These are phyloP conservation scores for Euphonia xanthogaster DNA, from an alignment of 2,797 vertebrate genomes.

Conservation along the genomic window DNA sequence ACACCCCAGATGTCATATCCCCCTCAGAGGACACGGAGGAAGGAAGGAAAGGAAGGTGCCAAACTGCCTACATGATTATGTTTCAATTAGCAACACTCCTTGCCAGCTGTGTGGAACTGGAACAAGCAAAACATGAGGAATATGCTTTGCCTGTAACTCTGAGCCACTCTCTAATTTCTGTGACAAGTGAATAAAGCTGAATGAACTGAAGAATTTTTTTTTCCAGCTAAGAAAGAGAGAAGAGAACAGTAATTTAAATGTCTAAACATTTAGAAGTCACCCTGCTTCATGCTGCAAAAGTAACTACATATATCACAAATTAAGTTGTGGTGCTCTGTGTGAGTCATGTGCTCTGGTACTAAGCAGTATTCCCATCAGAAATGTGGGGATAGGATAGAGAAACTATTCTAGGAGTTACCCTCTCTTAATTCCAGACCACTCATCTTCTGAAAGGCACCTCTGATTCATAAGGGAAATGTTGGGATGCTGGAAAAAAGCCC, in stretches of 20 bases:
- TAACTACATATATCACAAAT: background rate
- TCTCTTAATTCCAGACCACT: background rate
- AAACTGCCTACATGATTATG: background rate
- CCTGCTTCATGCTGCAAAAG: background rate
- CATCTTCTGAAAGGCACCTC: background rate
- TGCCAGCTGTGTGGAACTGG: background rate
- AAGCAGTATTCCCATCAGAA: background rate
- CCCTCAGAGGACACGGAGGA: background rate
- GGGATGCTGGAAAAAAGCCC: background rate
- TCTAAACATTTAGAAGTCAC: background rate
- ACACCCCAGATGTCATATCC: background rate
- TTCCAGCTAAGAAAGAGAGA: background rate
- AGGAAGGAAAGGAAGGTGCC: constrained; percentile 9
- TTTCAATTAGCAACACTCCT: background rate
- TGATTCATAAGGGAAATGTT: background rate
- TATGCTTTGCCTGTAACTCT: background rate
- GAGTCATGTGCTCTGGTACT: background rate
- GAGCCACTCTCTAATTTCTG: background rate
- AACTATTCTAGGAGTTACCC: background rate
- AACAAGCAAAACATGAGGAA: background rate
- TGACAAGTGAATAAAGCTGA: background rate
- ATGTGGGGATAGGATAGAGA: background rate
- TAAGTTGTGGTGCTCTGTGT: background rate
- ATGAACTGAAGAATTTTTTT: background rate
- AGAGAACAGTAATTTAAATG: background rate